These are phyloP conservation scores for Chelonoidis abingdonii DNA, from an alignment of 2,113 vertebrate genomes.

Conservation along the genomic window DNA sequence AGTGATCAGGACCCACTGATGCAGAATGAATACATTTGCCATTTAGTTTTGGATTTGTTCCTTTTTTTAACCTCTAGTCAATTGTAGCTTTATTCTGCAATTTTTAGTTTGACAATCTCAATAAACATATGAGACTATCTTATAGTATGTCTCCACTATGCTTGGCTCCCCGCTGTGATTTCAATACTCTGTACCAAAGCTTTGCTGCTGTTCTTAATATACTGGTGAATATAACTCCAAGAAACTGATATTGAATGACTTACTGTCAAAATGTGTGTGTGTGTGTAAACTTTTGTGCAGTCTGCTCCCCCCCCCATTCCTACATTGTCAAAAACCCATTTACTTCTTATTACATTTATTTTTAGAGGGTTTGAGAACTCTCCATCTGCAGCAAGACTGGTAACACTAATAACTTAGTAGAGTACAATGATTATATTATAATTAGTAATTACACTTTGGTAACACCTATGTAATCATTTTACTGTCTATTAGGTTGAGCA, in stretches of 20 bases:
- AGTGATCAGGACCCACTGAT: background rate
- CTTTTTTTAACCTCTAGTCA: background rate
- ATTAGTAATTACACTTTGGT: background rate
- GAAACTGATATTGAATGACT: background rate
- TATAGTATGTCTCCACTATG: background rate
- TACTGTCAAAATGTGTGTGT: background rate
- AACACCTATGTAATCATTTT: slow-evolving; percentile 29
- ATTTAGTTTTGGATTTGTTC: background rate
- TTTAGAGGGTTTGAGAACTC: background rate
- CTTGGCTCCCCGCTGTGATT: background rate
- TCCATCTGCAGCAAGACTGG: background rate
- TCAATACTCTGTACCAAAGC: background rate
- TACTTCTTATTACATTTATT: background rate
- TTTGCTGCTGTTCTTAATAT: background rate
- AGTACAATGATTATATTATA: background rate
- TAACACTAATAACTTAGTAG: background rate
- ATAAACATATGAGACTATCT: background rate
- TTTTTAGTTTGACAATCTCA: background rate
- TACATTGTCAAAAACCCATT: background rate
- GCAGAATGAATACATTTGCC: background rate
- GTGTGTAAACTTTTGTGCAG: background rate
- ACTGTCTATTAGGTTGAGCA: slow-evolving; percentile 34
- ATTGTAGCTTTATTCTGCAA: background rate
- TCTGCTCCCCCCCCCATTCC: background rate
- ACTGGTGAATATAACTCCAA: background rate